Evolutionary conservation across 2,113 vertebrate genomes (phyloP), one percentile per base, ranked within the genome.

Genomic region (Pangasianodon gigas): DNA sequence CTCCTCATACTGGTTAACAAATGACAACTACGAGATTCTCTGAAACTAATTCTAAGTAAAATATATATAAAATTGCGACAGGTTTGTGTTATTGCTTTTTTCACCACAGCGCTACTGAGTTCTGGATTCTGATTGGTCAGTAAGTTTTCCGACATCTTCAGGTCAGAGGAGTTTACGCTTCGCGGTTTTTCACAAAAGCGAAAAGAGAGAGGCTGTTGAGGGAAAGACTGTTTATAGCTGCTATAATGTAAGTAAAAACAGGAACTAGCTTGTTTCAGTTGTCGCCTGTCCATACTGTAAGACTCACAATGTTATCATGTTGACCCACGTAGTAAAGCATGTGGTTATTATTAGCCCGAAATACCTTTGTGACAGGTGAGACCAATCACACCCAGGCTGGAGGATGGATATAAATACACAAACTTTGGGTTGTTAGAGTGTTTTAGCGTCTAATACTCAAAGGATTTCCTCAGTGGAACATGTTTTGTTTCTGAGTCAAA

Each of bases 291-390:
- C 11, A 11, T 60, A 62, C 24, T 46, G 10, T 62, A 86, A 71
- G n/a, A 24, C 48, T 75, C 10, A 54, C 2, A 52, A 52, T 69
- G 6, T 60, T 26, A 85, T 46, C 74, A 80, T 26, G 77, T 3
- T 77, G 80, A 84, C 81, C 84, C 80, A 48, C 10, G 86, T 65
- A 51, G 29, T 6, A 21, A 87, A 48, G 56, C 88, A 90, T 91
- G 77, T 91, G 87, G 82, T 87, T 85, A 80, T 65, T 86, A 81
- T 91, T 88, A 88, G 24, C 67, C 65, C 8, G 60, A 83, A 91
- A 92, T 91, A 77, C 86, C 51, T 88, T 16, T 62, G 77, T 79
- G 90, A 87, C 90, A 85, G 85, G 85, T 84, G 84, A 90, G 69
- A 48, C 24, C 77, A 87, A 89, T 89, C 69, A 77, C 41, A 84